Conservation (phyloP, 2,797 vertebrate genomes). For the Gouania willdenowi region DNA sequence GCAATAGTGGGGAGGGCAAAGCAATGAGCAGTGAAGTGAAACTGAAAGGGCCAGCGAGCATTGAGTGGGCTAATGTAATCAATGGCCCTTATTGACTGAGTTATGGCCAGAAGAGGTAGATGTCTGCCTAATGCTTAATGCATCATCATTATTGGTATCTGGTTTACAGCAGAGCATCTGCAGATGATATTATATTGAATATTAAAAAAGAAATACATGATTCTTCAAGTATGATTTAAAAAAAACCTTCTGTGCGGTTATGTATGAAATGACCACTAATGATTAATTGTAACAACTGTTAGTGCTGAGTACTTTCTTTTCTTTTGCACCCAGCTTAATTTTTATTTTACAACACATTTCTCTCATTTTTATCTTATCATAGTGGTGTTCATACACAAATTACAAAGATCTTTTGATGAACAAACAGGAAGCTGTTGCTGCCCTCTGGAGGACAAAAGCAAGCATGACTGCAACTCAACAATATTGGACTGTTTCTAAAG, state of each 20-base stretch:
- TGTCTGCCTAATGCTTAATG: constrained; percentile 30
- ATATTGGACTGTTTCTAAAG: too few species aligned
- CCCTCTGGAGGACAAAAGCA: constrained; percentile 45
- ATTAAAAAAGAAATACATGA: background rate
- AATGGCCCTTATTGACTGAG: constrained; percentile 43
- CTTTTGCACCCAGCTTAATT: too few species aligned
- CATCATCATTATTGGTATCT: constrained; percentile 2
- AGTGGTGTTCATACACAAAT: too few species aligned
- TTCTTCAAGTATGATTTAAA: too few species aligned
- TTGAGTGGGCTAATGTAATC: constrained; percentile 48
- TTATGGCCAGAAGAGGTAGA: constrained; percentile 44
- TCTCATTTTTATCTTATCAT: too few species aligned
- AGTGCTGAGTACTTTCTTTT: too few species aligned
- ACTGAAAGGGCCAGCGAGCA: constrained; percentile 13
- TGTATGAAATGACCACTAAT: too few species aligned
- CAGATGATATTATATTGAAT: background rate
- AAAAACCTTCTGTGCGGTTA: too few species aligned
- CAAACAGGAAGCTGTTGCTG: constrained; percentile 33
- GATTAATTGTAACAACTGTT: too few species aligned
- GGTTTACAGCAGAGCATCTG: background rate
- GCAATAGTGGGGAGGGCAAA: background rate
- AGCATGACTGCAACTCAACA: constrained; percentile 10
- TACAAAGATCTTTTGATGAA: too few species aligned
- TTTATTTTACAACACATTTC: too few species aligned
- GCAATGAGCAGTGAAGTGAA: constrained; percentile 13